Conservation (phyloP, 2,888 invertebrate genomes). For the Acleris sparsana region DNA sequence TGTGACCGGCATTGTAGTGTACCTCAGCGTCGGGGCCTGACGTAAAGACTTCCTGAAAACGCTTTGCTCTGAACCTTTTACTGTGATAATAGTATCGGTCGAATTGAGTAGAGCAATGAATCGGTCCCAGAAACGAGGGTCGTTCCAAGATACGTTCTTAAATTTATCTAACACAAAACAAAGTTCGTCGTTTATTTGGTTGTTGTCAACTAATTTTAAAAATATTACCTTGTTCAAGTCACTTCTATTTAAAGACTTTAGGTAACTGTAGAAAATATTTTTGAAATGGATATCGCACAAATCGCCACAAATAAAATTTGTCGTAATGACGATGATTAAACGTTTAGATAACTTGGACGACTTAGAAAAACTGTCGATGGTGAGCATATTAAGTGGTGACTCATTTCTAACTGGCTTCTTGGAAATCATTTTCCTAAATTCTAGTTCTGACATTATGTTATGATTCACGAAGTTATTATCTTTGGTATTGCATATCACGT, state of each 20-base stretch:
- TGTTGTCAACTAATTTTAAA: slow-evolving; percentile 74
- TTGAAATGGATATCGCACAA: slow-evolving; percentile 78
- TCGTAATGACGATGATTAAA: slow-evolving; percentile 85
- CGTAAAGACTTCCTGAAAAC: slow-evolving; percentile 80
- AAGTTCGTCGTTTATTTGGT: slow-evolving; percentile 76
- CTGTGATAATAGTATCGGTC: slow-evolving; percentile 79
- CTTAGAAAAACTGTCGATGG: slow-evolving; percentile 76
- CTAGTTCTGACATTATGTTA: slow-evolving; percentile 88
- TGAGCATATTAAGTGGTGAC: slow-evolving; percentile 85
- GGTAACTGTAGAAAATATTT: slow-evolving; percentile 78
- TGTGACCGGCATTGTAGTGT: slow-evolving; percentile 82
- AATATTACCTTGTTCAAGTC: slow-evolving; percentile 78
- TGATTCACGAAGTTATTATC: slow-evolving; percentile 88
- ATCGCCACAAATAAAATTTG: slow-evolving; percentile 76
- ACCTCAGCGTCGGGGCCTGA: slow-evolving; percentile 78
- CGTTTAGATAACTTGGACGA: slow-evolving; percentile 78
- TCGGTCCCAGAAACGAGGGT: slow-evolving; percentile 93
- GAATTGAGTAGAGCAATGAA: slow-evolving; percentile 91
- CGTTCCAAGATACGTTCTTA: slow-evolving; percentile 88
- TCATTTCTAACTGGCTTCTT: slow-evolving; percentile 89
- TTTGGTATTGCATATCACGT: slow-evolving; percentile 93
- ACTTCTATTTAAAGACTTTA: slow-evolving; percentile 75
- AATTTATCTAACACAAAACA: slow-evolving; percentile 81
- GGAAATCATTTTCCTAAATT: slow-evolving; percentile 86
- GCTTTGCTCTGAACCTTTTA: slow-evolving; percentile 73